Percentiles rank a stretch among this genome's conserved stretches.
Evolutionary conservation across 37 sponge, comb jelly and placozoan genomes (phyloP).

Genomic region (Dysidea cf. avara): DNA sequence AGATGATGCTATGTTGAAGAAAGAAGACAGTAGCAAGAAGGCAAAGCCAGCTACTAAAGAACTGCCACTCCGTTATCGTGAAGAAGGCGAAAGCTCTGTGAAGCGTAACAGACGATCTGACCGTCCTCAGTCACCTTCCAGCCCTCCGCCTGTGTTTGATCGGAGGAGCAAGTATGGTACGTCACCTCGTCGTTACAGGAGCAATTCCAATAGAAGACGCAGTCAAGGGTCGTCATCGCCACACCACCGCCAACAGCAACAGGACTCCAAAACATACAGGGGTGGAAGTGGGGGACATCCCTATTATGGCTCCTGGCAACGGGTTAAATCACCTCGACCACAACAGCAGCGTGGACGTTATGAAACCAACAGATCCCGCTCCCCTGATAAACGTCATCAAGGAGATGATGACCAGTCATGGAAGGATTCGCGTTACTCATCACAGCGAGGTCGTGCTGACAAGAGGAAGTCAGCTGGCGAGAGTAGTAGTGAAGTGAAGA

Average conservation of each 20-base stretch:
- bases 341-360: not conserved
- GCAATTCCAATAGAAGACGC: not conserved
- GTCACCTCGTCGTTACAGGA: not conserved
- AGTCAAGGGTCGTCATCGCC: not conserved
- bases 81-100: no score
- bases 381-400: not conserved
- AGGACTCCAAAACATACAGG: not conserved
- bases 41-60: no score
- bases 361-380: not conserved
- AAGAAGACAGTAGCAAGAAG: no score
- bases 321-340: not conserved
- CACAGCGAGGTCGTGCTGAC: not conserved
- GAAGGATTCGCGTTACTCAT: not conserved
- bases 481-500: not conserved
- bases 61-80: no score
- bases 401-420: slow-evolving; percentile 1
- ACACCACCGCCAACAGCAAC: not conserved
- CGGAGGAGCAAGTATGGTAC: no score
- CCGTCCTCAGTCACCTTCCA: no score
- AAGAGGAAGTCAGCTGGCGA: not conserved
- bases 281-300: not conserved
- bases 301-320: not conserved
- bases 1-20: no score
- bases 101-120: no score
- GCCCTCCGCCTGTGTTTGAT: no score